Conservation (phyloP, 2,888 invertebrate genomes). For the Gastracanthus pulcherrimus region DNA sequence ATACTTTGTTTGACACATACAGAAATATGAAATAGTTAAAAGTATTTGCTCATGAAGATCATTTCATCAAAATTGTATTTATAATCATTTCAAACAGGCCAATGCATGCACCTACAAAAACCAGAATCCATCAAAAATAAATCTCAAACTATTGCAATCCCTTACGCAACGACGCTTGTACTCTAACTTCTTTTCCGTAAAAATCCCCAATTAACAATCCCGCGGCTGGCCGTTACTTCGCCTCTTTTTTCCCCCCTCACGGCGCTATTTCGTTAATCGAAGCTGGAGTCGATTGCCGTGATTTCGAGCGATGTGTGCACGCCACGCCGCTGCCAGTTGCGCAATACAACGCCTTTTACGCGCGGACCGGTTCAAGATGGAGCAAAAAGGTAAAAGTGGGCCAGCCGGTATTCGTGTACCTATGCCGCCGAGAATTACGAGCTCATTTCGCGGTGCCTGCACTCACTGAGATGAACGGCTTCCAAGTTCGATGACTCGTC, state of each 20-base stretch:
- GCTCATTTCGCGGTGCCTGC: background rate
- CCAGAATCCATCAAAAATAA: background rate
- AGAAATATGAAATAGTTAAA: no score
- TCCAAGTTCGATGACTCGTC: background rate
- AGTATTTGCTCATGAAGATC: no score
- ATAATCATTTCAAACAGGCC: no score
- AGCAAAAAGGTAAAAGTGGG: conserved; percentile 65
- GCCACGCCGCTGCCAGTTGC: background rate
- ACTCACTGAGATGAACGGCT: no score
- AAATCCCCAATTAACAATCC: background rate
- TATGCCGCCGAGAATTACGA: conserved; percentile 14
- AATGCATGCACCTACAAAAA: no score
- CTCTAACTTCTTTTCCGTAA: background rate
- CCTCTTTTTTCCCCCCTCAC: background rate
- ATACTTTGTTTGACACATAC: no score
- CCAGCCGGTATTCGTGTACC: conserved; percentile 42
- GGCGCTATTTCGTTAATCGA: background rate
- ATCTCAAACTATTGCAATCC: background rate
- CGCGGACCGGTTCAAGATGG: conserved; percentile 34
- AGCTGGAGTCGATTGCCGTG: no score
- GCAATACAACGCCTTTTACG: conserved; percentile 1
- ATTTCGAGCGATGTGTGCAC: background rate
- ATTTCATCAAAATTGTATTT: no score
- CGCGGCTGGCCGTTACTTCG: background rate
- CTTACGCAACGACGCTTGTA: background rate